phyloP scores from a whole-genome alignment of 2,888 invertebrate genomes.

The Nysson spinosus region DNA sequence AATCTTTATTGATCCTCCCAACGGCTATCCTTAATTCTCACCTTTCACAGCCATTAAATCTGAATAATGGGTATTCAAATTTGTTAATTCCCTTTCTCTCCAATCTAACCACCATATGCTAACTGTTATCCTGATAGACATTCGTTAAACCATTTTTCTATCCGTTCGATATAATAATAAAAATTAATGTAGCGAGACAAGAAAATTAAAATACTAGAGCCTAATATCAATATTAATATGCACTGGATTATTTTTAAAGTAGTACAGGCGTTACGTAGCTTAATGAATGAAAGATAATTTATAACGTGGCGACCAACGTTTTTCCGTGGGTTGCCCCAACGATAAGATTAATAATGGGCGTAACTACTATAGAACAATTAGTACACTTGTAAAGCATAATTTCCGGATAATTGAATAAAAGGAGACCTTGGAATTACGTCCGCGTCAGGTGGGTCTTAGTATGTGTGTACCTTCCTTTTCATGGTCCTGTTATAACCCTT shows the following conservation, averaged over 20 bases:
- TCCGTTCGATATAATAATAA: no score
- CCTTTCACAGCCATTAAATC: no score
- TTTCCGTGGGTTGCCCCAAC: neutral
- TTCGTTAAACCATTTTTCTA: no score
- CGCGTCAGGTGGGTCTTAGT: neutral
- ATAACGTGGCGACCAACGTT: neutral
- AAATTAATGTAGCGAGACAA: no score
- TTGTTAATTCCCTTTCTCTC: no score
- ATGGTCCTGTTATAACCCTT: constrained; percentile 24
- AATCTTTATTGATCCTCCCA: neutral
- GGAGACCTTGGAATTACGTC: constrained; percentile 8
- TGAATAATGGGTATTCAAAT: no score
- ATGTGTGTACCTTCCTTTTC: neutral
- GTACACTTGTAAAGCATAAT: constrained; percentile 14
- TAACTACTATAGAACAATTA: constrained; percentile 20
- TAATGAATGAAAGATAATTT: constrained; percentile 10
- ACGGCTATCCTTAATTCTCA: neutral
- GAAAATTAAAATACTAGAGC: no score
- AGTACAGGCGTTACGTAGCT: no score
- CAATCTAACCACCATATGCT: no score
- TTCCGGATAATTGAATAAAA: constrained; percentile 35
- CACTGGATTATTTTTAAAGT: no score
- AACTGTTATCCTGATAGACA: no score
- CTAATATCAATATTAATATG: no score
- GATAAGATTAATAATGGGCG: neutral